These are phyloP conservation scores for Pseudochirops corinnae DNA, from an alignment of 2,797 vertebrate genomes.

Conservation along the genomic window DNA sequence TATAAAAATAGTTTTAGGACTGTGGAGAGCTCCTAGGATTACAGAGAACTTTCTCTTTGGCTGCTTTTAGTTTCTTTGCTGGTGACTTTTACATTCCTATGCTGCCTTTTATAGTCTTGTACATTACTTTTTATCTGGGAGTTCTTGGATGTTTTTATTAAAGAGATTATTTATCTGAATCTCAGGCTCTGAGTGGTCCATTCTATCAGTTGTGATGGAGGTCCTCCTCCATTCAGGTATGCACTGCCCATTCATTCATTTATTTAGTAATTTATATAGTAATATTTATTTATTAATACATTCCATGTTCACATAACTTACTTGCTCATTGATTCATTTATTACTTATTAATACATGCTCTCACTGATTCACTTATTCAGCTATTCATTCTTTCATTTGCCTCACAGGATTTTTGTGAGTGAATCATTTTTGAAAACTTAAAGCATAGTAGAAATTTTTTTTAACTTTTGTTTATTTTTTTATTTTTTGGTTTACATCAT, in stretches of 20 bases:
- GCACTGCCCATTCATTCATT: background rate
- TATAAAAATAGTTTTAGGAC: background rate
- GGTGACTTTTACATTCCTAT: background rate
- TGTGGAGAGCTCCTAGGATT: background rate
- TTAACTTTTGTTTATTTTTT: no score
- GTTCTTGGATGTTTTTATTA: background rate
- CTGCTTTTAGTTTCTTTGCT: background rate
- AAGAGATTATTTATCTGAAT: background rate
- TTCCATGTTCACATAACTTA: background rate
- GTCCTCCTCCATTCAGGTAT: background rate
- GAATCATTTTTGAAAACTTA: background rate
- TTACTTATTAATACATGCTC: background rate
- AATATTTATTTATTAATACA: background rate
- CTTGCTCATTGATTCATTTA: background rate
- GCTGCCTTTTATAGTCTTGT: background rate
- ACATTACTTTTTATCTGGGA: background rate
- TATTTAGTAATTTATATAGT: background rate
- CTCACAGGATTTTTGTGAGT: background rate
- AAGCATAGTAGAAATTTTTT: background rate
- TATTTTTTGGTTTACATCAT: no score
- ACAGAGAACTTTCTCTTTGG: background rate
- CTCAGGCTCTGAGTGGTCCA: background rate
- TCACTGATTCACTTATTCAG: background rate
- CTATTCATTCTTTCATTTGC: background rate
- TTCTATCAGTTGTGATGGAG: background rate